phyloP scores from a whole-genome alignment of 2,797 vertebrate genomes.

The Sebastes itinus region DNA sequence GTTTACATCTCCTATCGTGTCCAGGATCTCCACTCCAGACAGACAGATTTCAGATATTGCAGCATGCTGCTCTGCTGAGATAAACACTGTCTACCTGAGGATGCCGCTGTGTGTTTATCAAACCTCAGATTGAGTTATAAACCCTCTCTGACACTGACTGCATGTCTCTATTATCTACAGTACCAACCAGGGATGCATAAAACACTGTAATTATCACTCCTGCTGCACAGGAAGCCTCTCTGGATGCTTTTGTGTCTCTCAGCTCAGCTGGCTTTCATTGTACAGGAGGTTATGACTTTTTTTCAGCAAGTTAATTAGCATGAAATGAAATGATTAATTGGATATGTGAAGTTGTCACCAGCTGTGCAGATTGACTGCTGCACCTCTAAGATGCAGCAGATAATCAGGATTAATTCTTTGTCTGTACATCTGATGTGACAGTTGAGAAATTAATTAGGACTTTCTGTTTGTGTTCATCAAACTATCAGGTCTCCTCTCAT shows the following conservation, averaged over 20 bases:
- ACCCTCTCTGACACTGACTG: constrained; percentile 14
- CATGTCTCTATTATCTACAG: constrained; percentile 38
- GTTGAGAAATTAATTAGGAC: constrained; percentile 6
- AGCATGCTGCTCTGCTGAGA: not conserved
- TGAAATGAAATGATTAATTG: constrained; percentile 45
- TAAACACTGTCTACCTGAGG: constrained; percentile 1
- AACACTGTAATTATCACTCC: constrained; percentile 54
- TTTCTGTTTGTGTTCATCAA: not conserved
- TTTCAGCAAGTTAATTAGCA: constrained; percentile 38
- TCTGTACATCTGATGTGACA: constrained; percentile 11
- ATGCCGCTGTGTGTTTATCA: constrained; percentile 11
- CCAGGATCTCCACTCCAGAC: not conserved
- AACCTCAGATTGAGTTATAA: constrained; percentile 10
- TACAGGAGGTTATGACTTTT: constrained; percentile 15
- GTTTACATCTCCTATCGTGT: not conserved
- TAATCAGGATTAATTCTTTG: constrained; percentile 7
- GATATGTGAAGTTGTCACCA: constrained; percentile 24
- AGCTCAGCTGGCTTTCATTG: not conserved
- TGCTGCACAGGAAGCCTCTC: constrained; percentile 47
- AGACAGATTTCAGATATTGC: not conserved
- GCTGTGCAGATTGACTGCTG: constrained; percentile 21
- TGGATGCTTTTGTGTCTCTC: constrained; percentile 18
- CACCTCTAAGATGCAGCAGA: constrained; percentile 2
- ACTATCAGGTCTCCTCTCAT: not conserved
- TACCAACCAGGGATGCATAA: constrained; percentile 34